Conservation (phyloP, 2,797 vertebrate genomes). For the Capromys pilorides region DNA sequence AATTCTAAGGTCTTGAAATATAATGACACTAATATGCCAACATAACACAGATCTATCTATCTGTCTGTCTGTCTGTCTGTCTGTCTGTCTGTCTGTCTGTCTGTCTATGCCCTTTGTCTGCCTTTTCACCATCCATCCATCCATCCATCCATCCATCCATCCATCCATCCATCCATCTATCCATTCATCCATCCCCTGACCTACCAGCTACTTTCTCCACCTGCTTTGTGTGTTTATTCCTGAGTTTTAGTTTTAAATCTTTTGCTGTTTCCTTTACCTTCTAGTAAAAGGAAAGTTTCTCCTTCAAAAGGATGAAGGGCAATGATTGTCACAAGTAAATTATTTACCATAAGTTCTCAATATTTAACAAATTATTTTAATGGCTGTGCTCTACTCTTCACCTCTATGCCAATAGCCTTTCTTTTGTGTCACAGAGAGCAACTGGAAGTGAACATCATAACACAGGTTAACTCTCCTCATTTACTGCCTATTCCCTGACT, state of each 20-base stretch:
- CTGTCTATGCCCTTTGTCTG: background rate
- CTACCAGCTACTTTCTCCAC: background rate
- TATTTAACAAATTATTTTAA: slow-evolving; percentile 13
- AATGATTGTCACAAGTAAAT: background rate
- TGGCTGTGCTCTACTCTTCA: background rate
- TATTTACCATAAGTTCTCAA: background rate
- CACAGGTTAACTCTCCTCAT: background rate
- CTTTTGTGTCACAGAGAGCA: background rate
- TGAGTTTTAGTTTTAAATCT: background rate
- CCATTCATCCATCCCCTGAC: background rate
- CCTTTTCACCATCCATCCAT: background rate
- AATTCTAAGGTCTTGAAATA: slow-evolving; percentile 56
- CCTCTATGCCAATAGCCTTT: background rate
- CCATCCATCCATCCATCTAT: background rate
- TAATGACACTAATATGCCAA: slow-evolving; percentile 20
- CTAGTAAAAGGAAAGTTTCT: background rate
- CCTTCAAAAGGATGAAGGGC: background rate
- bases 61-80: background rate
- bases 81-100: too few species aligned
- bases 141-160: too few species aligned
- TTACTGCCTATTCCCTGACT: background rate
- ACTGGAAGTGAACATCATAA: background rate
- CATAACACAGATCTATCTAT: background rate
- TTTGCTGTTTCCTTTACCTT: background rate
- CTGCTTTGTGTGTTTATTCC: background rate